These are phyloP conservation scores for Diarsia dahlii DNA, from an alignment of 2,888 invertebrate genomes.

Conservation along the genomic window DNA sequence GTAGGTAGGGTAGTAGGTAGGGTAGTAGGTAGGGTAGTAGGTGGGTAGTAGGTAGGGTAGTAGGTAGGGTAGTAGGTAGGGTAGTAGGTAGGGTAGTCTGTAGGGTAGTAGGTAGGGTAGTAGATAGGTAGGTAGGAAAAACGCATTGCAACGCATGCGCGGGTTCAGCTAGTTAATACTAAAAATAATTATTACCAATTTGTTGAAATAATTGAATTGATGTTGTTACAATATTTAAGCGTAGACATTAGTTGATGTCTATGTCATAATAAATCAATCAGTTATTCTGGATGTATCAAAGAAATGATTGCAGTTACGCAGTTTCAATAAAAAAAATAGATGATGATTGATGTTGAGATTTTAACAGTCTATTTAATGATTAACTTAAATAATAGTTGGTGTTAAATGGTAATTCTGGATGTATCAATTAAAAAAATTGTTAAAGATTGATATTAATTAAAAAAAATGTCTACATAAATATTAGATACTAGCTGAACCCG, in stretches of 20 bases:
- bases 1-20: no score
- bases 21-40: no score
- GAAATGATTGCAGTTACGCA: neutral
- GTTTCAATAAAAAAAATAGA: neutral
- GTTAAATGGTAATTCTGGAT: neutral
- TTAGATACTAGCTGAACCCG: no score
- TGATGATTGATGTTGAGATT: neutral
- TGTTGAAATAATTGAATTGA: neutral
- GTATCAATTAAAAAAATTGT: neutral
- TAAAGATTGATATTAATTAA: no score
- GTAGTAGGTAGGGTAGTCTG: no score
- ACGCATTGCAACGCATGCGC: no score
- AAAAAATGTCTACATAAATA: no score
- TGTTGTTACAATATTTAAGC: neutral
- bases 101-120: no score
- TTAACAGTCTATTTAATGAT: neutral
- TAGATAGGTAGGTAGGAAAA: no score
- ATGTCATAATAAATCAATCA: constrained; percentile 3
- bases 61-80: no score
- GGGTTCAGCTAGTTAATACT: no score
- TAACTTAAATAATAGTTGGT: neutral
- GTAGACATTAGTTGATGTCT: neutral
- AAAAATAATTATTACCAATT: neutral
- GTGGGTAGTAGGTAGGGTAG: no score
- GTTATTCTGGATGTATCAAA: neutral